A percentile compares a stretch with the other conserved stretches of the same genome.
Conservation (phyloP, 2,113 vertebrate species). For the Gadus chalcogrammus region DNA sequence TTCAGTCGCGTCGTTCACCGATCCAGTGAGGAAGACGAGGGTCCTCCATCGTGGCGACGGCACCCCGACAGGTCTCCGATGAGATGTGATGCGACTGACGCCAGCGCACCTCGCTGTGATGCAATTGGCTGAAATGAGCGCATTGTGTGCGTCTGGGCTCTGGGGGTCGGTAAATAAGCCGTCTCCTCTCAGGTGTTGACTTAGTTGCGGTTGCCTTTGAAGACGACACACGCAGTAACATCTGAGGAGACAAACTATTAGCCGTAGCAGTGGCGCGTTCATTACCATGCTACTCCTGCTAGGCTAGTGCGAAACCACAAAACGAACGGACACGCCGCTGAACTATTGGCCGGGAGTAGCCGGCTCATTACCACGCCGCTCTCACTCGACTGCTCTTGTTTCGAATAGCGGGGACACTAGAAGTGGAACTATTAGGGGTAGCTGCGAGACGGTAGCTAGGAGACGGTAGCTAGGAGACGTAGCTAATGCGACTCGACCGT, state of each 20-base stretch:
- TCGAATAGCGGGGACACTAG: too few relatives aligned
- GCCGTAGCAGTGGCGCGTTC: conserved; percentile 21
- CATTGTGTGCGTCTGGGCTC: conserved; percentile 50
- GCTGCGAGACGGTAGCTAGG: too few relatives aligned
- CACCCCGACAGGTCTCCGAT: neutral
- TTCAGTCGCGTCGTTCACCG: too few relatives aligned
- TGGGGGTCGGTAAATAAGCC: conserved; percentile 44
- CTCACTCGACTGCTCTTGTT: too few relatives aligned
- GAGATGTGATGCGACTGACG: conserved; percentile 39
- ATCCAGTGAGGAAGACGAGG: too few relatives aligned
- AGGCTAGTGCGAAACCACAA: conserved; percentile 10
- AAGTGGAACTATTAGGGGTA: too few relatives aligned
- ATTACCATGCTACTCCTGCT: conserved; percentile 20
- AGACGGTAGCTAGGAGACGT: too few relatives aligned
- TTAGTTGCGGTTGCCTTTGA: conserved; percentile 60
- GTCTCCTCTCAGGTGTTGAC: conserved; percentile 66
- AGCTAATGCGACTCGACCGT: too few relatives aligned
- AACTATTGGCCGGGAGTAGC: too few relatives aligned
- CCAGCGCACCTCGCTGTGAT: conserved; percentile 59
- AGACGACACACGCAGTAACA: conserved; percentile 48
- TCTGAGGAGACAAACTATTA: conserved; percentile 29
- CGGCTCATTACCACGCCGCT: too few relatives aligned
- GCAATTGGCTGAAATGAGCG: conserved; percentile 61
- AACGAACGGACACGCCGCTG: neutral
- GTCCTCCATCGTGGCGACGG: too few relatives aligned